Evolutionary conservation across 1,140 invertebrate species (phyloP).

Genomic region (Riptortus pedestris): DNA sequence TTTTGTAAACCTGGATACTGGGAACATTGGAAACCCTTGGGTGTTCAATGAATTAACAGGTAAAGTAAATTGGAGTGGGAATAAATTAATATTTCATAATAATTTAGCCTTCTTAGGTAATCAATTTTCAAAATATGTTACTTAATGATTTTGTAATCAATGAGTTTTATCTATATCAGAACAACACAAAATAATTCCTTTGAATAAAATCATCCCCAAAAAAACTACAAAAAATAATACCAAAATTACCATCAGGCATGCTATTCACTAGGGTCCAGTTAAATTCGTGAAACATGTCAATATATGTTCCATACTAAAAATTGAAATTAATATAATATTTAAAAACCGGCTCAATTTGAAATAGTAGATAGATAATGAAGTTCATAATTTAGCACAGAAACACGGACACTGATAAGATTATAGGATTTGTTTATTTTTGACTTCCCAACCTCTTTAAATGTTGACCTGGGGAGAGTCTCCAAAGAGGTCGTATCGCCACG

Average conservation of each 20-base stretch:
- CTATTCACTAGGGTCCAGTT: background rate
- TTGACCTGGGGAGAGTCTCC: too few species aligned
- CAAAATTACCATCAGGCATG: background rate
- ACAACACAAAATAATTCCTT: background rate
- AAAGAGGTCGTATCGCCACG: too few species aligned
- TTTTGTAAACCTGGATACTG: too few species aligned
- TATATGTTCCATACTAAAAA: background rate
- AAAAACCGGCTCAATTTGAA: too few species aligned
- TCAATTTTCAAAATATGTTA: background rate
- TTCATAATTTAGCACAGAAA: too few species aligned
- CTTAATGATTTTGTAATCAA: background rate
- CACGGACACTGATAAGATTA: too few species aligned
- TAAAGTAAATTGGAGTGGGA: background rate
- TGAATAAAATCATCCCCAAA: background rate
- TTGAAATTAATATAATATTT: too few species aligned
- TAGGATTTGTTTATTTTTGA: too few species aligned
- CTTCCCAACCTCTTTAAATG: too few species aligned
- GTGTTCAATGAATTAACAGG: too few species aligned
- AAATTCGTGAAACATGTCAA: background rate
- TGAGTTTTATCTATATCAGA: background rate
- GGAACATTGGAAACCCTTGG: too few species aligned
- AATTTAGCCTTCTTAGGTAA: background rate
- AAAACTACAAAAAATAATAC: background rate
- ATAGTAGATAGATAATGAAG: too few species aligned
- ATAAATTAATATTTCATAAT: background rate